A percentile compares a stretch with the other conserved stretches of the same genome.
Evolutionary conservation across 1,140 invertebrate genomes (phyloP).

Genomic region (Drosophila pandora): DNA sequence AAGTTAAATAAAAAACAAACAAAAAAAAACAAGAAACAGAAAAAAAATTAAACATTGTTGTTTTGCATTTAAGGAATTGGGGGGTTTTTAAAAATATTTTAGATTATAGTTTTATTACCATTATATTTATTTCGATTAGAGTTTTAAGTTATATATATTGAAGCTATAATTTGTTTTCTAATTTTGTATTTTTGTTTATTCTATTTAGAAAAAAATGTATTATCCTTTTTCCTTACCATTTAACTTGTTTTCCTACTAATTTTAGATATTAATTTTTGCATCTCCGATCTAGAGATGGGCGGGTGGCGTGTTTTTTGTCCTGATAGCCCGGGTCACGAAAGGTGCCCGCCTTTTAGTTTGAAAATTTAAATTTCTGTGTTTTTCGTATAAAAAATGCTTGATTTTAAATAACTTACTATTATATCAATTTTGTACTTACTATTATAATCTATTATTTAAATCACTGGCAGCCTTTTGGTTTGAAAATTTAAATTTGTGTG

Average conservation of each 20-base stretch:
- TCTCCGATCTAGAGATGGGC: neutral
- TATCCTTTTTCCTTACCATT: neutral
- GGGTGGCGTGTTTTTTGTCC: neutral
- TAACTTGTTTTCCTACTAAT: no score
- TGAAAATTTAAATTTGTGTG: neutral
- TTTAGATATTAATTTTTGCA: neutral
- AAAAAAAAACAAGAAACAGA: slow-evolving; percentile 9
- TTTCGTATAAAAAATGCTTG: no score
- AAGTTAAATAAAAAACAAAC: slow-evolving; percentile 67
- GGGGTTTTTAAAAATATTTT: neutral
- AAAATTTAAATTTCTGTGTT: neutral
- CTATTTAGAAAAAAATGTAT: no score
- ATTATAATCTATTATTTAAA: no score
- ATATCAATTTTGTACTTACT: no score
- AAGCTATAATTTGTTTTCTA: no score
- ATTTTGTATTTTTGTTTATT: neutral
- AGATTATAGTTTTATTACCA: no score
- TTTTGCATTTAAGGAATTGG: neutral
- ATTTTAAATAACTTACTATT: no score
- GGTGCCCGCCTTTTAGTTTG: neutral
- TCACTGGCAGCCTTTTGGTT: neutral
- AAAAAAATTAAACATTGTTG: slow-evolving; percentile 1
- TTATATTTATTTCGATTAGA: no score
- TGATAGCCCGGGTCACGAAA: neutral
- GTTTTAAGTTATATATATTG: no score